Base-by-base conservation (phyloP, 2,797 vertebrate species). In the Tarsius wallacei region DNA sequence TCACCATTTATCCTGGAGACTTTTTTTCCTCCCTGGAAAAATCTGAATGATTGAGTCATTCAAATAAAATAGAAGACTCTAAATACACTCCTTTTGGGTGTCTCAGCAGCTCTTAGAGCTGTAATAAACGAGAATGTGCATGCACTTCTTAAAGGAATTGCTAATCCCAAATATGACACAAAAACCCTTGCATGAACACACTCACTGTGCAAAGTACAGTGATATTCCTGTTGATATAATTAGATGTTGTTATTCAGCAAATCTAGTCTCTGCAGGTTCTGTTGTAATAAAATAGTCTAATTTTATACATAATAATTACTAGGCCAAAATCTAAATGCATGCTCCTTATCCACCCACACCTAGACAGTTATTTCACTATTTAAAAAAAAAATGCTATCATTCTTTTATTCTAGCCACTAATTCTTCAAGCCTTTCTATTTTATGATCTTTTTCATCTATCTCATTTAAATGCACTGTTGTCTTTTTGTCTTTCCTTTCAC, bases 241-340 rank as follows among this genome's bases (percentile, higher is more conserved):
- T 93, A 97, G 64, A 83, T 95, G n/a, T 83, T 98, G 19, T 90
- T 94, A 93, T 97, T 86, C 78, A 80, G 64, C 93, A 51, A 94
- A 68, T 84, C 81, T n/a, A 71, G 70, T 87, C 26, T 85, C 78
- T 84, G 28, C 33, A 94, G 85, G 24, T 96, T 93, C 85, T 93
- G 4, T 96, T 95, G 53, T 86, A 96, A 96, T 93, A 87, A 94
- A 96, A 5, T 90, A 91, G 42, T 77, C 49, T 97, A 96, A 93
- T 87, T 93, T 89, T 91, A 77, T 70, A 63, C 61, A 84, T 71
- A 83, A 71, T 90, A 96, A 97, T 87, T 94, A 94, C 19, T 95
- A 55, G 74, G 10, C 77, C 86, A 97, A 73, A 59, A 90, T 94
- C 59, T 77, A 80, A 96, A 94, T 93, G 16, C 17, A 21, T 93